Conservation (phyloP, 1,140 invertebrate species). For the Drosophila tsacasi region DNA sequence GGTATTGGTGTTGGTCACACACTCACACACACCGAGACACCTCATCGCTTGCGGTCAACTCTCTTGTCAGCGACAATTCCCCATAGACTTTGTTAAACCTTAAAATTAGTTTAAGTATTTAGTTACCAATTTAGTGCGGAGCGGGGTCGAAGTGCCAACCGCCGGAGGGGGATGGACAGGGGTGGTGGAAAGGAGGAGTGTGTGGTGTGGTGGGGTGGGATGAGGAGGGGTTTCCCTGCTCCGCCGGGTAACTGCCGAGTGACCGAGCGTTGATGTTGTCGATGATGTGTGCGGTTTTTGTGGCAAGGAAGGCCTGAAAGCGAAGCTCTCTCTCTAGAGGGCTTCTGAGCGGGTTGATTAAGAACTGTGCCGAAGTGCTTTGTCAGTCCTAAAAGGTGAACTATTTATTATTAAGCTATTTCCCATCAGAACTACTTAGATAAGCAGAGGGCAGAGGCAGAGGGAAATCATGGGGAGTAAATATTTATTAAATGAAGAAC, state of each 20-base stretch:
- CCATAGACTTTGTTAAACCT: constrained; percentile 81
- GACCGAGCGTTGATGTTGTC: constrained; percentile 41
- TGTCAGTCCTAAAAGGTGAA: constrained; percentile 4
- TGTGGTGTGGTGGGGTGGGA: no score
- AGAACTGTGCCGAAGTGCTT: neutral
- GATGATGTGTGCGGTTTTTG: constrained; percentile 54
- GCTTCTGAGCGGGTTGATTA: constrained; percentile 11
- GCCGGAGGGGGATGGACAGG: neutral
- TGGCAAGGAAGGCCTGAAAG: constrained; percentile 17
- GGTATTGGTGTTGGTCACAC: constrained; percentile 11
- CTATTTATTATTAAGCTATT: constrained; percentile 3
- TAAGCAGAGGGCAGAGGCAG: no score
- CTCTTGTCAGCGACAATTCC: constrained; percentile 61
- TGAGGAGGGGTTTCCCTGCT: neutral
- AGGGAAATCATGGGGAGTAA: neutral
- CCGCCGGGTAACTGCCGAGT: constrained; percentile 12
- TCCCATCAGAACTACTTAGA: neutral
- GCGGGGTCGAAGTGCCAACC: constrained; percentile 32
- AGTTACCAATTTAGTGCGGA: constrained; percentile 76
- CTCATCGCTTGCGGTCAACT: constrained; percentile 75
- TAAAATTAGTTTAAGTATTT: constrained; percentile 84
- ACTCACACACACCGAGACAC: constrained; percentile 32
- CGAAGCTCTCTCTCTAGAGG: neutral
- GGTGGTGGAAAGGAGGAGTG: neutral
- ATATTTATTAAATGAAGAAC: neutral